Evolutionary conservation across 2,113 vertebrate species (phyloP), one percentile per base, ranked within the genome.

Genomic region (Phyllopteryx taeniolatus): DNA sequence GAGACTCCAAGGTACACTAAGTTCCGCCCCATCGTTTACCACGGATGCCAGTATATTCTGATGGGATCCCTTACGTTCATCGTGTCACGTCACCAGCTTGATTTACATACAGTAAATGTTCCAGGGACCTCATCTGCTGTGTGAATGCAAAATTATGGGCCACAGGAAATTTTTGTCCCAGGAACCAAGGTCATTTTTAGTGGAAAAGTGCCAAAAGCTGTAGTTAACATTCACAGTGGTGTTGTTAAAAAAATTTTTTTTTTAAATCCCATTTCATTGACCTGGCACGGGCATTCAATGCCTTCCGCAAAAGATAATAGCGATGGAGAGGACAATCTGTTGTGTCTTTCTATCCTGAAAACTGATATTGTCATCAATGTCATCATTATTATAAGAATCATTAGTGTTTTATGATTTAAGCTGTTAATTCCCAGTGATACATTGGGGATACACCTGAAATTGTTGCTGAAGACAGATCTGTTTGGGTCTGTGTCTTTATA

Each of bases 381-480:
- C 15, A 54, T 14, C 9, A 14, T 20, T 53, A n/a, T 35, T 20
- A 43, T 61, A 56, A 51, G 12, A 20, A 42, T 46, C 20, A 53
- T 42, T 39, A 31, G 31, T 20, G 31, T 49, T 69, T 71, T 13
- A 8, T 64, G 64, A 46, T 60, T n/a, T 27, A 27, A 56, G 15
- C 0, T 42, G 68, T 65, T 62, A 54, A 74, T 10, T 71, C 65
- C 53, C 39, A 12, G 49, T 22, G n/a, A 46, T 62, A 49, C 70
- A 47, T 0, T 59, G 22, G 31, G 8, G 49, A n/a, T 8, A 57
- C 54, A 69, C 20, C n/a, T 1, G 27, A 31, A 6, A 22, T 69
- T 63, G 69, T 54, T 33, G 15, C 53, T 62, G 79, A 77, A 72
- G 59, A 64, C 31, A 68, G 4, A 79, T 71, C 43, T 77, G 68